Evolutionary conservation across 2,888 invertebrate species (phyloP), one percentile per base, ranked within the genome.

Genomic region (Acholoe squamosa): DNA sequence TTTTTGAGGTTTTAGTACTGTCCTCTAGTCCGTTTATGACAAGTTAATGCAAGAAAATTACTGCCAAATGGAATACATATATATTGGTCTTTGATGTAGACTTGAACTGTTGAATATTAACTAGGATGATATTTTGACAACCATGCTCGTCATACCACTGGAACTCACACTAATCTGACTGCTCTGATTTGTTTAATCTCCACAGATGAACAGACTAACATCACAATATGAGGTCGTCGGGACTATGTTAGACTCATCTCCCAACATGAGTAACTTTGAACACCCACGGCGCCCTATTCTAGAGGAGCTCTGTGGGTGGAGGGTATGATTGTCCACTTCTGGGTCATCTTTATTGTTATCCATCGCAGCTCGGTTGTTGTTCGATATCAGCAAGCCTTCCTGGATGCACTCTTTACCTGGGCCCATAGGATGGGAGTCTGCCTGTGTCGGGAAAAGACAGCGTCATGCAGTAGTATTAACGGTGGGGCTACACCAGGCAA

Each of bases 401-500:
- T 84, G 84, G 19, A 84, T 84, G 84, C 51, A 10, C 43, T 84
- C 84, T 51, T 0, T 25, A 14, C 14, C 84, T 51, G 43, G 34
- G 19, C 25, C 56, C 86, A 1, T 25, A 86, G 54, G 28, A 86
- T 86, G 86, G 90, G 90, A 76, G 54, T 76, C 12, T 90, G 90
- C 43, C 54, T 90, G 84, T 90, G 90, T 34, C 90, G 90, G 76
- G 86, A 86, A 54, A 86, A 52, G 28, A 86, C n/a, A 52, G 10
- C 84, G 19, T 84, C 34, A n/a, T 31, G 54, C n/a, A 84, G 54
- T 7, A 86, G 28, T 25, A 25, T n/a, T 54, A 86, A 54, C 86
- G 54, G 54, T 31, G 54, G 86, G 25, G 86, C 54, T 16, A 86
- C 86, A 1, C 86, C 86, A 1, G 86, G 86, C 0, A 86, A 86